phyloP scores from a whole-genome alignment of 2,888 invertebrate genomes.

The Frankliniella fusca region DNA sequence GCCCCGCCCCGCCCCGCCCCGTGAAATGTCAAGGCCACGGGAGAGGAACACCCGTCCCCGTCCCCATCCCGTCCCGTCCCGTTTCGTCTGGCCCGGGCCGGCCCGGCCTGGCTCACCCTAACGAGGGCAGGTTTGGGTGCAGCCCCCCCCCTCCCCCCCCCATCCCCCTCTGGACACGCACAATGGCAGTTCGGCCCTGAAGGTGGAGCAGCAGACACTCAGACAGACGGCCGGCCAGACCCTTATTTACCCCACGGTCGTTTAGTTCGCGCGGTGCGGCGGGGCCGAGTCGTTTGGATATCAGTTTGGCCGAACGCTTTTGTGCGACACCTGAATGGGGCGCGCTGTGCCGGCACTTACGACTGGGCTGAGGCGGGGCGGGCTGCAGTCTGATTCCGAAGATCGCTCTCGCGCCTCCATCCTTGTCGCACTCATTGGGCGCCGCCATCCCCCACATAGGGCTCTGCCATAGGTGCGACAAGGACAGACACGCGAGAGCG shows the following conservation, averaged over 20 bases:
- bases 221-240: background rate
- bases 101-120: background rate
- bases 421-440: too few species aligned
- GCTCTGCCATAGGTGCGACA: too few species aligned
- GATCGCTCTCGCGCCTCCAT: too few species aligned
- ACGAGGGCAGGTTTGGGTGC: slow-evolving; percentile 10
- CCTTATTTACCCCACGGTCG: background rate
- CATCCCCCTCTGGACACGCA: background rate
- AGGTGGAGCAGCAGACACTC: background rate
- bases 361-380: too few species aligned
- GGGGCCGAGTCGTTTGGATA: background rate
- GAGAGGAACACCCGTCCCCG: background rate
- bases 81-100: background rate
- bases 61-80: too few species aligned
- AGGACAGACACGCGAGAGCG: too few species aligned
- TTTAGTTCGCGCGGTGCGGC: background rate
- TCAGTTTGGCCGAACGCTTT: too few species aligned
- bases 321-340: too few species aligned
- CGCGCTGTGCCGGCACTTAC: too few species aligned
- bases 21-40: background rate
- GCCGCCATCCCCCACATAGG: too few species aligned
- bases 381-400: too few species aligned
- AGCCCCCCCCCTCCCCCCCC: background rate
- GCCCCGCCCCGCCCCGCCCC: background rate
- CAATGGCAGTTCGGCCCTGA: too few species aligned